A percentile compares a stretch with the other conserved stretches of the same genome.
Conservation (phyloP, 2,113 vertebrate species). For the Eleginops maclovinus region DNA sequence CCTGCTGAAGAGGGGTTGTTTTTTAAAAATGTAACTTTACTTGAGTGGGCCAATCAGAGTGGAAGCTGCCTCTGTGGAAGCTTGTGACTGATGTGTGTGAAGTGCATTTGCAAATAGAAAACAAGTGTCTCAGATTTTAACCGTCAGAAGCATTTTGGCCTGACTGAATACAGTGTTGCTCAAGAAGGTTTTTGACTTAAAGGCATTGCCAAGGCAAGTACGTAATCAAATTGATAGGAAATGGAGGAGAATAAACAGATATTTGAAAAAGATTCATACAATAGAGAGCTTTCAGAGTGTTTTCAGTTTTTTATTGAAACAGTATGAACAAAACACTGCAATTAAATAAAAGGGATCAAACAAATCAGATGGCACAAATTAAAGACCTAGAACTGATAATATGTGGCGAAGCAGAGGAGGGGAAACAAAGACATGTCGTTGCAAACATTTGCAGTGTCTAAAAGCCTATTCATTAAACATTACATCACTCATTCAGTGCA, state of each 20-base stretch:
- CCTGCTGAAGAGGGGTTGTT: neutral
- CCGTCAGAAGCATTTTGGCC: constrained; percentile 31
- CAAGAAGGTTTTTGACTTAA: constrained; percentile 35
- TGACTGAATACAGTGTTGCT: constrained; percentile 11
- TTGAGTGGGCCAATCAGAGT: constrained; percentile 66
- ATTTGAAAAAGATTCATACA: constrained; percentile 7
- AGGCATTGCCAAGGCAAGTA: too few species aligned
- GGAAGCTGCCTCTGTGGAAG: constrained; percentile 36
- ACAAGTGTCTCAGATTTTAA: constrained; percentile 54
- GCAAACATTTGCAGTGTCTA: constrained; percentile 83
- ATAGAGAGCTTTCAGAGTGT: constrained; percentile 24
- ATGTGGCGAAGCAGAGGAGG: constrained; percentile 62
- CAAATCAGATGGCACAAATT: constrained; percentile 69
- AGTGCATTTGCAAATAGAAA: constrained; percentile 48
- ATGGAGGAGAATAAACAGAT: neutral
- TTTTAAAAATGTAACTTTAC: constrained; percentile 43
- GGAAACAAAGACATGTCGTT: constrained; percentile 62
- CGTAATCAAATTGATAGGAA: constrained; percentile 36
- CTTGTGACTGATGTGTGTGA: constrained; percentile 33
- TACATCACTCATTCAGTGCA: constrained; percentile 80
- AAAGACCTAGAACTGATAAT: constrained; percentile 70
- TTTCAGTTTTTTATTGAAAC: constrained; percentile 82
- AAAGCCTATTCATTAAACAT: constrained; percentile 74
- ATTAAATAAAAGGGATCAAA: constrained; percentile 81
- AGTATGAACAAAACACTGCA: constrained; percentile 80